Base-by-base conservation (phyloP, 2,113 vertebrate species). In the Hemibagrus wyckioides region DNA sequence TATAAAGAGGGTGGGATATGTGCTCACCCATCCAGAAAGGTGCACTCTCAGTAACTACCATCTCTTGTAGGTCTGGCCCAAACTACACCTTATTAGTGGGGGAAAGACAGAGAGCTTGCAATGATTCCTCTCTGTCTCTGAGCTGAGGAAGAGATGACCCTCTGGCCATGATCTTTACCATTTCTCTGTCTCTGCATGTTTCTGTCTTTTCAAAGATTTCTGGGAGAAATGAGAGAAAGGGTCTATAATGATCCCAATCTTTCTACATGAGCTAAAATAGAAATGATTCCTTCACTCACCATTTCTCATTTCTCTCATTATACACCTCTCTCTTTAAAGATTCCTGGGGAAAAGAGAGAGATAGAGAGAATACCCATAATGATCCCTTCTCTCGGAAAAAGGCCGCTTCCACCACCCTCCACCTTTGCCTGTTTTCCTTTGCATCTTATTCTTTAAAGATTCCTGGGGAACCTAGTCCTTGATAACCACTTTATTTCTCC, bases 191-290 rank as follows among this genome's bases (percentile, higher is more conserved):
- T 23, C 36, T 28, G 54, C 54, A 39, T 21, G 28, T n/a, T 77
- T 80, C 54, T 80, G 33, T 28, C 48, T 56, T 73, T 84, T 71
- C 23, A 33, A 73, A 56, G 83, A 56, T 73, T 73, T 71, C 33
- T 21, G 84, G 33, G 28, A 59, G 30, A 39, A 77, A 76, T 23
- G 33, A 39, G 19, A 59, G 28, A 28, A 39, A 76, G 79, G 65
- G 48, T 83, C 44, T 23, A 59, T 63, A 76, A 86, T 56, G 57
- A 85, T 52, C 59, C 88, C 77, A 54, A 67, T 59, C 41, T 75
- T 41, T 71, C 54, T 41, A 23, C 11, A 13, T 13, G 6, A 73
- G 39, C 73, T 82, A 69, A 82, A 59, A 59, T 15, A 79, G 41
- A 28, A 39, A 84, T 39, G 21, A 21, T 28, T 84, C 83, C 50